phyloP scores from a whole-genome alignment of 2,888 invertebrate genomes.

The Cantharis lateralis region DNA sequence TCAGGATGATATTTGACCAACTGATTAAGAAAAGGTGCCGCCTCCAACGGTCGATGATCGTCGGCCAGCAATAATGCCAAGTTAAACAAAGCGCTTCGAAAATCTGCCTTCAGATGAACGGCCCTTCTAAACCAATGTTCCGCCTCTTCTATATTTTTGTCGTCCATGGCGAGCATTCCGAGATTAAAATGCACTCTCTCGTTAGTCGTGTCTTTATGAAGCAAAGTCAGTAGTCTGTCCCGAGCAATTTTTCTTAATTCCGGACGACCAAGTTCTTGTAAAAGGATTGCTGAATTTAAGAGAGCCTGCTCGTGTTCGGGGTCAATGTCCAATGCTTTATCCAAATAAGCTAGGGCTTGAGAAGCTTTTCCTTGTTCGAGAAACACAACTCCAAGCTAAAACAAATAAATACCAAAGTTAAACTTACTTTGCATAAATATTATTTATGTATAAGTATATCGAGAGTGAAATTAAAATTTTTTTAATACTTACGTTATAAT shows the following conservation, averaged over 20 bases:
- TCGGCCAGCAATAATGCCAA: conserved; percentile 88
- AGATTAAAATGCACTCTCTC: conserved; percentile 94
- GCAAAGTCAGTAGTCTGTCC: conserved; percentile 78
- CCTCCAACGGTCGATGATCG: conserved; percentile 84
- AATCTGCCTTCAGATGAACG: conserved; percentile 84
- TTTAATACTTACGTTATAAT: conserved; percentile 82
- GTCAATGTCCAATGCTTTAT: conserved; percentile 89
- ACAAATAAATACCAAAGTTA: conserved; percentile 36
- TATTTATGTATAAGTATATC: neutral
- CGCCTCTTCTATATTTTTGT: conserved; percentile 84
- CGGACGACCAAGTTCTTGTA: conserved; percentile 86
- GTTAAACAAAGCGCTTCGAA: conserved; percentile 93
- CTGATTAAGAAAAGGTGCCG: conserved; percentile 90
- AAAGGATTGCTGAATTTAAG: conserved; percentile 90
- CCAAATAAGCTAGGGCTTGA: conserved; percentile 88
- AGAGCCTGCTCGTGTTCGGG: conserved; percentile 95
- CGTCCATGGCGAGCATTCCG: conserved; percentile 97
- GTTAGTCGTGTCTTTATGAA: conserved; percentile 78
- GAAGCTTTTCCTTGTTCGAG: conserved; percentile 90
- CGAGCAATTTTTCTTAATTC: conserved; percentile 79
- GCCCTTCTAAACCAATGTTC: conserved; percentile 91
- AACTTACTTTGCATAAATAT: neutral
- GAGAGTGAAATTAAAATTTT: conserved; percentile 7
- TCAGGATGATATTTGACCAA: conserved; percentile 89
- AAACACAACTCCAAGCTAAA: conserved; percentile 89